Conservation (phyloP, 2,888 invertebrate species). For the Drosophila greeni region DNA sequence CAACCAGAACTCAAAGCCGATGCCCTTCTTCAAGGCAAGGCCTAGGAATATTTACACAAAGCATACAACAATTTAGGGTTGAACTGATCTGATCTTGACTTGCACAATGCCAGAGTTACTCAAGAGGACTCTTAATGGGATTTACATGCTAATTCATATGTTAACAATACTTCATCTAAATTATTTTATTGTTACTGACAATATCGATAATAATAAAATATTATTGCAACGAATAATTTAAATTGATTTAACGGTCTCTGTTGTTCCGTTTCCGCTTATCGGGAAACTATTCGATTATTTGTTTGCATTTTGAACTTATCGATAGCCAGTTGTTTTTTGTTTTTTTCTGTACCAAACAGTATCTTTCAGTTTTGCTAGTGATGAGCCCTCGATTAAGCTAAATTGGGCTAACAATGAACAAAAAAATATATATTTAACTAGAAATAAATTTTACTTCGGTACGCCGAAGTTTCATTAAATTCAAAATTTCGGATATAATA, state of each 20-base stretch:
- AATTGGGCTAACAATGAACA: too few relatives aligned
- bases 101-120: neutral
- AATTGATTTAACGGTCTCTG: neutral
- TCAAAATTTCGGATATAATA: too few relatives aligned
- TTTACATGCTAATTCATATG: neutral
- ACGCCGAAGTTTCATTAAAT: too few relatives aligned
- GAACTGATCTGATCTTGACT: constrained; percentile 8
- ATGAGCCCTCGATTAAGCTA: too few relatives aligned
- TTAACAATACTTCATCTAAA: neutral
- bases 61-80: neutral
- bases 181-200: neutral
- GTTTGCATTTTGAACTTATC: too few relatives aligned
- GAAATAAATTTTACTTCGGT: too few relatives aligned
- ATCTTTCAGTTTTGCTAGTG: too few relatives aligned
- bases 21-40: constrained; percentile 78
- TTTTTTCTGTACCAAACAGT: too few relatives aligned
- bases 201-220: neutral
- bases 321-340: too few relatives aligned
- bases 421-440: too few relatives aligned
- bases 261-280: neutral
- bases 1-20: constrained; percentile 85
- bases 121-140: neutral
- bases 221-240: neutral
- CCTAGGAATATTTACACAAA: neutral
- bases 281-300: neutral